Conservation (phyloP, 23 tunicate species). For the Pegea sp. region DNA sequence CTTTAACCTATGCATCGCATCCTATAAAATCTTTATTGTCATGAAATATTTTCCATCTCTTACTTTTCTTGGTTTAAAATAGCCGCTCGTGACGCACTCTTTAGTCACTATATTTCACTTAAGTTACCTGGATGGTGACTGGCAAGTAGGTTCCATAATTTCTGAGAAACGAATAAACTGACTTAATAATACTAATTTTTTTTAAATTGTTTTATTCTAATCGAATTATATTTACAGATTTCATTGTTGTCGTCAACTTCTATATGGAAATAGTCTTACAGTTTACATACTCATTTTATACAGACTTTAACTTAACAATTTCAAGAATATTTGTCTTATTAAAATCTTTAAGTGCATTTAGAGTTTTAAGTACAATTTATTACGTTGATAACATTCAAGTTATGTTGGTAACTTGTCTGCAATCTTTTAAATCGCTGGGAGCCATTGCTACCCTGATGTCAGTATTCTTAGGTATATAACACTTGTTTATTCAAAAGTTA, state of each 20-base stretch:
- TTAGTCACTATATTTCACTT: too few species aligned
- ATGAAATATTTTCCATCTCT: too few species aligned
- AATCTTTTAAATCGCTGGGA: conserved; percentile 78
- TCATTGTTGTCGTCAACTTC: conserved; percentile 58
- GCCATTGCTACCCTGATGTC: conserved; percentile 73
- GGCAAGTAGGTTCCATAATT: too few species aligned
- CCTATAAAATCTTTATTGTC: too few species aligned
- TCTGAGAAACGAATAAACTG: too few species aligned
- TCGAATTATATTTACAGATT: conserved; percentile 22
- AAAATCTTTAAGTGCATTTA: conserved; percentile 51
- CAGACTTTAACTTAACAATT: too few species aligned
- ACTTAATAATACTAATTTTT: too few species aligned
- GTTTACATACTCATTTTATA: conserved; percentile 27
- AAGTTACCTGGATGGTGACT: too few species aligned
- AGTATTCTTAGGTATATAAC: conserved; percentile 43
- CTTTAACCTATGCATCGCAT: too few species aligned
- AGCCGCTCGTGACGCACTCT: too few species aligned
- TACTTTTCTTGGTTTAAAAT: too few species aligned
- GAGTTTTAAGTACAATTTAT: conserved; percentile 70
- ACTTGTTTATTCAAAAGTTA: not conserved
- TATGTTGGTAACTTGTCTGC: conserved; percentile 64
- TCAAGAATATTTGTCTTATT: conserved; percentile 53
- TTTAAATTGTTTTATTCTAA: too few species aligned
- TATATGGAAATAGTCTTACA: conserved; percentile 54
- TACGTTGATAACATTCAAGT: conserved; percentile 88